Base-by-base conservation (phyloP, 2,888 invertebrate species). In the Phania funesta region DNA sequence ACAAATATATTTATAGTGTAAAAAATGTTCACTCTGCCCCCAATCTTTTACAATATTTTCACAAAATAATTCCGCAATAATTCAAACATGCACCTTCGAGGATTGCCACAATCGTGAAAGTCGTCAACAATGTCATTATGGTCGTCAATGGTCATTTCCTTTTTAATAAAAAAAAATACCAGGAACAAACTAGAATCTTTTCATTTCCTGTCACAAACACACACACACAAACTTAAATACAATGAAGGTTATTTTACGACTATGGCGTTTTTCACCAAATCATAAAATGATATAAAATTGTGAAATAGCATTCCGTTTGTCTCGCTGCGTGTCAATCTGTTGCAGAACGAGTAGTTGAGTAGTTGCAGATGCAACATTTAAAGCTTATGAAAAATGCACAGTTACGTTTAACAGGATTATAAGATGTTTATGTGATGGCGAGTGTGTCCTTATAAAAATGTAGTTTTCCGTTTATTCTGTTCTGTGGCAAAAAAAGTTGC, bases 141-240 rank as follows among this genome's bases (percentile, higher is more conserved):
- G 62, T 73, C 77, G 67, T 82, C 78, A 82, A 78, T 78, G 68
- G 70, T 82, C 68, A 82, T 78, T 82, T 74, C 64, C 74, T 70
- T 64, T 79, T 58, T 65, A 35, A 35, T 41, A 35, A 60, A 68
- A 54, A 58, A 41, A 68, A 54, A 22, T 7, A 60, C 38, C 52
- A 60, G 60, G 58, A 65, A 65, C 68, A 52, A 71, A 73, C 64
- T 78, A 56, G 50, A 82, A 78, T 74, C 68, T 74, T 78, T 82
- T 74, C 74, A 82, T 82, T 74, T 78, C 78, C 82, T 71, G 64
- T 56, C 44, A 78, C 35, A 56, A 22, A 38, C 11, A 54, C 16
- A 48, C 38, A 38, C 8, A 65, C 18, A 26, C 44, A 44, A 3
- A 26, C 41, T 44, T 18, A 16, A 16, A 13, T 41, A 3, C 13